A percentile compares a stretch with the other conserved stretches of the same genome.
Evolutionary conservation across 2,888 invertebrate genomes (phyloP).

Genomic region (Rhamphomyia laevipes): DNA sequence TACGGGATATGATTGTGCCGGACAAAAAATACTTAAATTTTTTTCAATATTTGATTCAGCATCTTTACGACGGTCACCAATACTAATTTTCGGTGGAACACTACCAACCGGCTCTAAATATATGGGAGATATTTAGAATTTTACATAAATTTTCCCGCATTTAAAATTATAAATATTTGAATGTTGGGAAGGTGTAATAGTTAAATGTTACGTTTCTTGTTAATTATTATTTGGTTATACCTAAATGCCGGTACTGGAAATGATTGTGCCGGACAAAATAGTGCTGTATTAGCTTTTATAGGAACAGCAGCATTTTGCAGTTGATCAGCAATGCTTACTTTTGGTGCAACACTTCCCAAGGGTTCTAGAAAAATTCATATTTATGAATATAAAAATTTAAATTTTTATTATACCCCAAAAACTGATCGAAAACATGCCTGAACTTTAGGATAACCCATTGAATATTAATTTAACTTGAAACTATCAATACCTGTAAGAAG

Average conservation of each 20-base stretch:
- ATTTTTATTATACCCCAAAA: too few species aligned
- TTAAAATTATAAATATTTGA: not conserved
- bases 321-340: conserved; percentile 40
- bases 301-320: conserved; percentile 20
- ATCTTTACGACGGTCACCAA: conserved; percentile 49
- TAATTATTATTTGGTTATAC: too few species aligned
- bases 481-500: conserved; percentile 43
- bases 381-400: not conserved
- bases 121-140: not conserved
- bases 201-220: too few species aligned
- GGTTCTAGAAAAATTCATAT: conserved; percentile 30
- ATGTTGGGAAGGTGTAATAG: too few species aligned
- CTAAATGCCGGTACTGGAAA: conserved; percentile 56
- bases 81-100: conserved; percentile 40
- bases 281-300: conserved; percentile 4
- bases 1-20: conserved; percentile 60
- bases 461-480: not conserved
- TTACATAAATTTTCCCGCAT: not conserved
- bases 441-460: not conserved
- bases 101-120: conserved; percentile 45
- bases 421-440: not conserved
- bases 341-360: conserved; percentile 43
- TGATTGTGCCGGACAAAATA: conserved; percentile 56
- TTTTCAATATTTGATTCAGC: conserved; percentile 32
- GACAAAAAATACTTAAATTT: conserved; percentile 58